phyloP scores from a whole-genome alignment of 2,888 invertebrate species.

The Calliphora vomitoria region DNA sequence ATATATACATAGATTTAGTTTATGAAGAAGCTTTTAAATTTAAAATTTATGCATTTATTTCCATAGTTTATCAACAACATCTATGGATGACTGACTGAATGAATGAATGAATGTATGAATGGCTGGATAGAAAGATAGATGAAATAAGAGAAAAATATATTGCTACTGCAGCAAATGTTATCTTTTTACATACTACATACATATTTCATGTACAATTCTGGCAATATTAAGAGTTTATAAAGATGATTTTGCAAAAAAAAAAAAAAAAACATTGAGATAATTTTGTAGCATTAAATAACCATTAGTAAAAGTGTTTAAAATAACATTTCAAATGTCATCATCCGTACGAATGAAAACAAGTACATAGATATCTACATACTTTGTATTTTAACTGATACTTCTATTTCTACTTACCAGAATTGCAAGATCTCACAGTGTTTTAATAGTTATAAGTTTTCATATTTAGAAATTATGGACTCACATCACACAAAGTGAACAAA shows the following conservation, averaged over 20 bases:
- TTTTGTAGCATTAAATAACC: slow-evolving; percentile 75
- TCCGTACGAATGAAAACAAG: slow-evolving; percentile 35
- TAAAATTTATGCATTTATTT: slow-evolving; percentile 51
- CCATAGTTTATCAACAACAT: slow-evolving; percentile 52
- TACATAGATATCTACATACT: not conserved
- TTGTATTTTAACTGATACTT: not conserved
- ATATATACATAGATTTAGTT: slow-evolving; percentile 24
- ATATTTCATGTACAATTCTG: slow-evolving; percentile 37
- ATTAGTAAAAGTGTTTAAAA: slow-evolving; percentile 73
- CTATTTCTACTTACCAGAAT: not conserved
- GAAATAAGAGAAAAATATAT: slow-evolving; percentile 8
- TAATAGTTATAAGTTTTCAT: too few species aligned
- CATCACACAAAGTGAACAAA: too few species aligned
- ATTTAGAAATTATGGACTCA: too few species aligned
- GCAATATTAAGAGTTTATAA: slow-evolving; percentile 50
- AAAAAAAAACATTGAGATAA: slow-evolving; percentile 54
- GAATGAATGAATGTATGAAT: not conserved
- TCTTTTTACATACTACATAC: slow-evolving; percentile 3
- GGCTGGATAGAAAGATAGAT: slow-evolving; percentile 7
- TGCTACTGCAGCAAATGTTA: slow-evolving; percentile 24
- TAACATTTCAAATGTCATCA: slow-evolving; percentile 73
- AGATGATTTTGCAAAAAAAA: slow-evolving; percentile 57
- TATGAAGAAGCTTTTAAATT: slow-evolving; percentile 24
- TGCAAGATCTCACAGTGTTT: slow-evolving; percentile 1
- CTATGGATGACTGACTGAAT: slow-evolving; percentile 37